Evolutionary conservation across 2,113 vertebrate genomes (phyloP).

Genomic region (Syngnathus scovelli): DNA sequence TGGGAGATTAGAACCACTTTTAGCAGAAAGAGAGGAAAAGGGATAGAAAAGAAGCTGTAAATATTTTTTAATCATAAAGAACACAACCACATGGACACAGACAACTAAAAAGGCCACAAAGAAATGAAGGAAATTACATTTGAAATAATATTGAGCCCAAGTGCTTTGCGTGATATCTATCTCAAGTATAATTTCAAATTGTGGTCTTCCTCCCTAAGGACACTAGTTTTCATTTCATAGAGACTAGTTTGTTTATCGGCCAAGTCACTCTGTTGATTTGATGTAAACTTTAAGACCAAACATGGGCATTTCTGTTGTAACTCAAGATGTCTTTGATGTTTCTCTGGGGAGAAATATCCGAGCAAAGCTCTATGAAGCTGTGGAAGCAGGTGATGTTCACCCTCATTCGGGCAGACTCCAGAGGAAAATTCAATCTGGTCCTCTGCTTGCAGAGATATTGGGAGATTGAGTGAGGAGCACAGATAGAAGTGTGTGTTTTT

Average conservation of each 20-base stretch:
- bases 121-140: conserved; percentile 47
- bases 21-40: conserved; percentile 24
- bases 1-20: conserved; percentile 48
- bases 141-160: conserved; percentile 40
- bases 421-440: conserved; percentile 65
- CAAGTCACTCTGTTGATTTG: conserved; percentile 40
- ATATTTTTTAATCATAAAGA: conserved; percentile 14
- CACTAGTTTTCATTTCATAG: conserved; percentile 29
- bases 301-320: conserved; percentile 18
- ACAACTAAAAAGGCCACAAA: conserved; percentile 15
- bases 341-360: conserved; percentile 43
- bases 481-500: conserved; percentile 32
- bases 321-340: neutral
- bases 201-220: conserved; percentile 36
- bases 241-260: conserved; percentile 52
- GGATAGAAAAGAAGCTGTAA: neutral
- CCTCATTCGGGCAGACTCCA: conserved; percentile 55
- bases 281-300: conserved; percentile 47
- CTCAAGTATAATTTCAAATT: conserved; percentile 43
- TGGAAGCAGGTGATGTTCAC: conserved; percentile 34
- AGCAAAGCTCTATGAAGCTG: conserved; percentile 31
- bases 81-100: conserved; percentile 40
- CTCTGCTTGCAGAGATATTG: conserved; percentile 54
- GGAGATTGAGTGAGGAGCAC: conserved; percentile 55
- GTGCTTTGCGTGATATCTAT: conserved; percentile 40